Base-by-base conservation (phyloP, 2,888 invertebrate genomes). In the Fabriciana adippe region DNA sequence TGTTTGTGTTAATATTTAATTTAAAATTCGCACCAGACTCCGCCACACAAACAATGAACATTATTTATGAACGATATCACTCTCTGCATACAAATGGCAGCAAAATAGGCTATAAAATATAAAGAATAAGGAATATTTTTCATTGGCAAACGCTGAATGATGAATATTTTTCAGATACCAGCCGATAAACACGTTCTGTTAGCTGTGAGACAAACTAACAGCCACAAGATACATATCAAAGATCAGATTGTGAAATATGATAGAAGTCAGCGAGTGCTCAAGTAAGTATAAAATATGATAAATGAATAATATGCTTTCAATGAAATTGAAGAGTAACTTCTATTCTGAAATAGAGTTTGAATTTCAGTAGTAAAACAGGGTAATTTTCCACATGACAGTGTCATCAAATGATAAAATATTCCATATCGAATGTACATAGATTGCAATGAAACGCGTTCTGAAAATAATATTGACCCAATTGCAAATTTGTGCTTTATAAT, bases 141-240 rank as follows among this genome's bases (percentile, higher is more conserved):
- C 21, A 47, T 45, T 54, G 51, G 21, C 26, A 47, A 15, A 48
- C 26, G 47, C 68, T 64, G 48, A 71, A 72, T 61, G 26, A 62
- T 54, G 56, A 61, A 66, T 73, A 76, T 73, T 78, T 69, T 90
- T 88, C 88, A 93, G 93, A 87, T 92, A 73, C 96, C 96, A 15
- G 91, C 94, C 16, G 96, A 96, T 74, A 95, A 96, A 83, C 95
- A 96, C 78, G 96, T 96, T 68, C 90, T 96, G 77, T 91, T 97
- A 75, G 95, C 95, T 66, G 95, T 97, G 74, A 94, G 95, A 81
- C 97, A 97, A 83, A 94, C 95, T 62, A 95, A 96, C 89, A 95
- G 95, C 85, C 95, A 96, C 85, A 95, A 96, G 89, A 95, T 95
- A 88, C 95, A 95, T 93, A 95, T 95, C 93, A 96, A 96, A 91